Evolutionary conservation across 2,113 vertebrate genomes (phyloP), one percentile per base, ranked within the genome.

Genomic region (Ictalurus punctatus): DNA sequence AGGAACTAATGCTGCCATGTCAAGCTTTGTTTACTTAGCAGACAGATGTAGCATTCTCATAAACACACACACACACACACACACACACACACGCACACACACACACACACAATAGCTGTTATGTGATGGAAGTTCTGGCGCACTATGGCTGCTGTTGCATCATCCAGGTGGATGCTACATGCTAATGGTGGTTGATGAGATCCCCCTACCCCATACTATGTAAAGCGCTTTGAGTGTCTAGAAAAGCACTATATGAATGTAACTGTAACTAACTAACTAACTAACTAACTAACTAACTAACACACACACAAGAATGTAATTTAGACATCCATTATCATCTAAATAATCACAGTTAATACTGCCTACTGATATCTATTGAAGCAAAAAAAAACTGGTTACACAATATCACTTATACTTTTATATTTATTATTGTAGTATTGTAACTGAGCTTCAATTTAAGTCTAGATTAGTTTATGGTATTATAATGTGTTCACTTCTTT

Each of bases 1-100:
- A 65, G 79, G 48, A 86, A 74, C 88, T 90, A 85, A 90, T 90
- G 85, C 88, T 89, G 79, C 73, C 85, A 88, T 90, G 87, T 89
- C 19, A 63, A 61, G 71, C 79, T 88, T 91, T 85, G 87, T 90
- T 90, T 87, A 90, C 16, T 74, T 40, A 14, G 25, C 44, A 27
- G 44, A 27, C 44, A 52, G 10, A n/a, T 79, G 76, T 48, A 52
- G 27, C 12, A 27, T 27, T 79, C 1, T 52, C 44, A 23, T 34
- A 12, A 37, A 44, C 71, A 74, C 71, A 73, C 69, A 73, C 69
- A 40, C 69, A 73, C 30, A 69, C 65, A 23, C 71, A 12, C 71
- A 44, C 71, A 74, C 71, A 73, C 69, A 73, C 69, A 44, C 71
- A 74, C 71, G 40, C 69, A 73, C 69, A 40, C 69, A 73, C 30